Evolutionary conservation across 30 jellyfish, hydroid and myxozoan species (phyloP).

Genomic region (Pelagia noctiluca): DNA sequence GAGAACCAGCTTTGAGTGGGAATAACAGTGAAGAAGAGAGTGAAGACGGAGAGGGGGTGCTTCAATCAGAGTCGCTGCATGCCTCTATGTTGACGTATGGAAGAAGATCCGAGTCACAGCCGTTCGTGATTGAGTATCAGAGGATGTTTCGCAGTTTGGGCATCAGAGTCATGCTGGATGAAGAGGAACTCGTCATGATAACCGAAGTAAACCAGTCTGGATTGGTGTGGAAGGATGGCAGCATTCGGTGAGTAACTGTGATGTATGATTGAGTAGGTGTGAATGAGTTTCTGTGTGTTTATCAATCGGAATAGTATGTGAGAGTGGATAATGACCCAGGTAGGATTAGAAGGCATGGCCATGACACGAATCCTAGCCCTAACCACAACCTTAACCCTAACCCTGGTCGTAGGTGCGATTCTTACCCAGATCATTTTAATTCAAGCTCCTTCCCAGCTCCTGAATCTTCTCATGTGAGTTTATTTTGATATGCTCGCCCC

Average conservation of each 20-base stretch:
- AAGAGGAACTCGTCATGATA: slow-evolving; percentile 81
- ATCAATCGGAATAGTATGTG: no score
- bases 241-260: slow-evolving; percentile 79
- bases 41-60: slow-evolving; percentile 18
- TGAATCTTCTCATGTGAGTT: no score
- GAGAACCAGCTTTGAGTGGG: not conserved
- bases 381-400: no score
- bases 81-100: slow-evolving; percentile 66
- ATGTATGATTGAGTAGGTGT: no score
- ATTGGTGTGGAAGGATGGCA: slow-evolving; percentile 75
- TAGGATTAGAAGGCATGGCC: no score
- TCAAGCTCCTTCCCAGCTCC: no score
- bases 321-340: no score
- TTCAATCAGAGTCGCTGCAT: not conserved
- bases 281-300: no score
- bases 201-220: slow-evolving; percentile 86
- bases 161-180: slow-evolving; percentile 92
- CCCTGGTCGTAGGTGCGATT: no score
- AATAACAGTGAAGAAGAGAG: slow-evolving; percentile 57
- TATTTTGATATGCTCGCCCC: no score
- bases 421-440: no score
- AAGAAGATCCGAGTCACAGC: slow-evolving; percentile 70
- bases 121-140: slow-evolving; percentile 91
- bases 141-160: slow-evolving; percentile 85
- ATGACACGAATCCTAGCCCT: no score